Base-by-base conservation (phyloP, 2,888 invertebrate species). In the Xanthorhoe spadicearia region DNA sequence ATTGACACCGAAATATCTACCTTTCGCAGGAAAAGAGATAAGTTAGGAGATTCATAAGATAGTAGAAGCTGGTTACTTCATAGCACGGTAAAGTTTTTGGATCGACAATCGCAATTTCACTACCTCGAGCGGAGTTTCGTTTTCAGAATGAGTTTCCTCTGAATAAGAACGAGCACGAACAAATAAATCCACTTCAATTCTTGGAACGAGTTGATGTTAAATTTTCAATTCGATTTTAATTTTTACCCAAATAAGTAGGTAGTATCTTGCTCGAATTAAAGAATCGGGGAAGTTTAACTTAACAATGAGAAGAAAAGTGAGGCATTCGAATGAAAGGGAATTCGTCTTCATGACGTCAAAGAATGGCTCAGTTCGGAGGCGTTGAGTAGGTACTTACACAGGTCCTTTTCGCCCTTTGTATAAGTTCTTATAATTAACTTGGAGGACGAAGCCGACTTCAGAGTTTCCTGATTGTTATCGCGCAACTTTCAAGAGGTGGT, bases 341-440 rank as follows among this genome's bases (percentile, higher is more conserved):
- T 77, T 76, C 71, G 68, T 76, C 73, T 79, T 74, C 69, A 73
- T 65, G 63, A 68, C 75, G 74, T 76, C 76, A 78, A 78, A 77
- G 76, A 76, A 75, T 76, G 73, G 72, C 70, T 70, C 75, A 75
- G 76, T 72, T 74, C 72, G 70, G 70, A 75, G 75, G 74, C 78
- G 76, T 74, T 69, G 78, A 82, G 83, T 77, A 77, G 77, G 76
- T 77, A 77, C 79, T 81, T 75, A 77, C 70, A 64, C 70, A 72
- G 75, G 73, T 68, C 74, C 70, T 73, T 69, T 72, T 67, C 72
- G 70, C 69, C 77, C 81, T 83, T 83, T 81, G 81, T 80, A 71
- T 73, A 78, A 81, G 76, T 78, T 78, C 83, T 79, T 73, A 81
- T 82, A 83, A 83, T 83, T 83, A 83, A 81, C 77, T 81, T 81